Evolutionary conservation across 2,113 vertebrate species (phyloP).

Genomic region (Daboia siamensis): DNA sequence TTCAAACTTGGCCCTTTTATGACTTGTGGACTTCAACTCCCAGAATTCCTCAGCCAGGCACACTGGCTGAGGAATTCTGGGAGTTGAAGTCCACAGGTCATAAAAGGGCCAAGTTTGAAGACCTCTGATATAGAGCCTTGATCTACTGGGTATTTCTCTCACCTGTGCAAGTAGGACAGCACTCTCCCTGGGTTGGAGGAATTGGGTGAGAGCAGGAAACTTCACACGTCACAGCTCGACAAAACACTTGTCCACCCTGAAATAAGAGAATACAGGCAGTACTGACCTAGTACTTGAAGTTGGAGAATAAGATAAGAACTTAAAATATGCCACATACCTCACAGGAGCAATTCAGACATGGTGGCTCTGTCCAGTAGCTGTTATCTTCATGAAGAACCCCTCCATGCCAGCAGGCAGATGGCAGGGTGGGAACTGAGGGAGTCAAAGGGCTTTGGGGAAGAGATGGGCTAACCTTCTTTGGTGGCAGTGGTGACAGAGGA

Average conservation of each 20-base stretch:
- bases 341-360: conserved; percentile 67
- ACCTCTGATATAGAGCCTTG: accelerated
- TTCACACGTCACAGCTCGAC: conserved; percentile 57
- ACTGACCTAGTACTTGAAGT: not conserved
- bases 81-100: too few relatives aligned
- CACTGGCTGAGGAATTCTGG: too few relatives aligned
- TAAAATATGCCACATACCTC: conserved; percentile 45
- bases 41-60: too few relatives aligned
- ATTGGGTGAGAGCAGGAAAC: conserved; percentile 69
- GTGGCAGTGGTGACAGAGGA: not conserved
- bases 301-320: not conserved
- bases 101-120: too few relatives aligned
- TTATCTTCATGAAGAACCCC: conserved; percentile 39
- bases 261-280: accelerated
- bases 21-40: too few relatives aligned
- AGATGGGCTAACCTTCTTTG: not conserved
- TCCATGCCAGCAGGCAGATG: conserved; percentile 61
- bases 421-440: not conserved
- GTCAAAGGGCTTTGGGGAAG: conserved; percentile 22
- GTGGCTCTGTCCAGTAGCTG: conserved; percentile 57
- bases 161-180: conserved; percentile 72
- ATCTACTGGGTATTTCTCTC: conserved; percentile 7
- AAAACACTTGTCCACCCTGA: conserved; percentile 66
- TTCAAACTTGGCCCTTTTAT: too few relatives aligned
- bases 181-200: conserved; percentile 45